phyloP scores from a whole-genome alignment of 1,140 invertebrate genomes.

The Listronotus bonariensis region DNA sequence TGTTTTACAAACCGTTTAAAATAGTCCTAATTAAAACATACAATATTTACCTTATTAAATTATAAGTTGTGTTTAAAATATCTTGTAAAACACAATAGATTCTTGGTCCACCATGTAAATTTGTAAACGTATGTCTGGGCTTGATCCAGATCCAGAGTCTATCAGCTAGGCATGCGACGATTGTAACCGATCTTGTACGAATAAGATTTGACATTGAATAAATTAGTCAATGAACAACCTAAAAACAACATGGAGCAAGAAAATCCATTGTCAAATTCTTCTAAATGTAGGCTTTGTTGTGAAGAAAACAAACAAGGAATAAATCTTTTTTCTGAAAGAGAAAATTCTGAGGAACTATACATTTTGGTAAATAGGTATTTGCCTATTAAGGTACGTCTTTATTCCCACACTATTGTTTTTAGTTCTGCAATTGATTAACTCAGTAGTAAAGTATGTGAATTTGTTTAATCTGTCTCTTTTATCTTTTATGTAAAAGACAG shows the following conservation, averaged over 20 bases:
- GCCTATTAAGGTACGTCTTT: constrained; percentile 67
- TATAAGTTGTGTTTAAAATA: no score
- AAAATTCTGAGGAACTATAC: constrained; percentile 65
- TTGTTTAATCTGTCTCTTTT: neutral
- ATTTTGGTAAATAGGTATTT: constrained; percentile 71
- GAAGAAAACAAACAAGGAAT: constrained; percentile 71
- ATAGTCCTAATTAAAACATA: no score
- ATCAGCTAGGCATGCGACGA: no score
- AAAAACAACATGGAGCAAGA: constrained; percentile 39
- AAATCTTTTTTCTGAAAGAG: constrained; percentile 62
- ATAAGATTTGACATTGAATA: no score
- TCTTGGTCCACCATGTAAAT: no score
- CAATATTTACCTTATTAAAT: no score
- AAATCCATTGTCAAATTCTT: constrained; percentile 59
- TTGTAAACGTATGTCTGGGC: no score
- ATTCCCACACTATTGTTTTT: constrained; percentile 47
- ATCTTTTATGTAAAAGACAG: constrained; percentile 4
- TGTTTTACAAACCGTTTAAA: no score
- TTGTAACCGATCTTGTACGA: no score
- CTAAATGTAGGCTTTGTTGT: constrained; percentile 72
- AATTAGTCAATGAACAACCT: neutral
- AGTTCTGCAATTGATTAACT: constrained; percentile 67
- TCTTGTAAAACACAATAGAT: no score
- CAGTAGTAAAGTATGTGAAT: constrained; percentile 2
- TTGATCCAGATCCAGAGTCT: no score